Conservation (phyloP, 2,797 vertebrate genomes). For the Pipistrellus pygmaeus region DNA sequence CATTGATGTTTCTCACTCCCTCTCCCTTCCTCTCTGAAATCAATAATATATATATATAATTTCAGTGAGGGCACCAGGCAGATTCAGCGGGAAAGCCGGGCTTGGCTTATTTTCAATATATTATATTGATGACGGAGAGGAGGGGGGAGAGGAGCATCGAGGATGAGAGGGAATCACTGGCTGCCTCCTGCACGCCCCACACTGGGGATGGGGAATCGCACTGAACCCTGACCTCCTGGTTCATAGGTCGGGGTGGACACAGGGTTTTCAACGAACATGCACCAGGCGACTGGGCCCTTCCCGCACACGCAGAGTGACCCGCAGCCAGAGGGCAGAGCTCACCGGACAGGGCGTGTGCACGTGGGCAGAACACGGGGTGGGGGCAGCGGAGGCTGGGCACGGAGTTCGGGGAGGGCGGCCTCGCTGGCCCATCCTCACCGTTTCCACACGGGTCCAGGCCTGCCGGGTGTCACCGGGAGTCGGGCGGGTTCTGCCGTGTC, state of each 20-base stretch:
- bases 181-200: background rate
- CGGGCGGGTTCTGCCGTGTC: background rate
- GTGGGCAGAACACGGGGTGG: rapidly evolving
- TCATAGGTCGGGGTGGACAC: no score
- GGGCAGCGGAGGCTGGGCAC: rapidly evolving
- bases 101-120: background rate
- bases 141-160: background rate
- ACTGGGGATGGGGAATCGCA: background rate
- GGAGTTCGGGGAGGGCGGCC: background rate
- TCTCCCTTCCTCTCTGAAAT: no score
- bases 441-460: no score
- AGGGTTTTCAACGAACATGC: rapidly evolving
- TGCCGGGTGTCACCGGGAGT: no score
- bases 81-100: background rate
- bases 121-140: no score
- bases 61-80: background rate
- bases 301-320: no score
- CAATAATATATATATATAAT: no score
- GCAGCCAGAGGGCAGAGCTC: background rate
- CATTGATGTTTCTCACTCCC: no score
- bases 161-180: background rate
- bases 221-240: no score
- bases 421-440: no score
- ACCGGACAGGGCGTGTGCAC: no score
- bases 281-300: background rate